Conservation (phyloP, 2,113 vertebrate species). For the Vicugna pacos region DNA sequence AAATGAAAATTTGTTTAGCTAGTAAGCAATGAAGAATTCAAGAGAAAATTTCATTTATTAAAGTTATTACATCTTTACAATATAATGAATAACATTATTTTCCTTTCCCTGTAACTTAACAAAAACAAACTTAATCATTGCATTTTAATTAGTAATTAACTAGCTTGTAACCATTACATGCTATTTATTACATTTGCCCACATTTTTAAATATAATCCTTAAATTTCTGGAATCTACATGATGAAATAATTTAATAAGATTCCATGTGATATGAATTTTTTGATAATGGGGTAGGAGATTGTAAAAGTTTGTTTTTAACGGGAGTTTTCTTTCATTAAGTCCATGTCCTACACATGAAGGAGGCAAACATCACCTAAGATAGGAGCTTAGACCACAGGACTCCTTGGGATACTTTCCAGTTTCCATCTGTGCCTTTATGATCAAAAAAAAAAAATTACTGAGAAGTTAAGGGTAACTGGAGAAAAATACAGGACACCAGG, state of each 20-base stretch:
- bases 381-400: background rate
- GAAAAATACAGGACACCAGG: background rate
- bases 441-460: background rate
- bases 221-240: background rate
- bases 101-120: background rate
- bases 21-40: background rate
- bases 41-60: background rate
- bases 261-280: background rate
- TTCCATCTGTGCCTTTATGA: background rate
- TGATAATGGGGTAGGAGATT: background rate
- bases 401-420: background rate
- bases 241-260: background rate
- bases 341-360: background rate
- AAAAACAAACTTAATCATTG: background rate
- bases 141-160: conserved; percentile 10
- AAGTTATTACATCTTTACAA: background rate
- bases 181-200: background rate
- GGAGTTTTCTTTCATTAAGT: background rate
- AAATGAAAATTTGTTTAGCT: background rate
- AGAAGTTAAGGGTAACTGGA: background rate
- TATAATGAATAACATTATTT: background rate
- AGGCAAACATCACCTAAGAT: no score
- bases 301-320: background rate
- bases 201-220: background rate
- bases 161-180: background rate